phyloP scores from a whole-genome alignment of 2,797 vertebrate genomes.

The Channa striata region DNA sequence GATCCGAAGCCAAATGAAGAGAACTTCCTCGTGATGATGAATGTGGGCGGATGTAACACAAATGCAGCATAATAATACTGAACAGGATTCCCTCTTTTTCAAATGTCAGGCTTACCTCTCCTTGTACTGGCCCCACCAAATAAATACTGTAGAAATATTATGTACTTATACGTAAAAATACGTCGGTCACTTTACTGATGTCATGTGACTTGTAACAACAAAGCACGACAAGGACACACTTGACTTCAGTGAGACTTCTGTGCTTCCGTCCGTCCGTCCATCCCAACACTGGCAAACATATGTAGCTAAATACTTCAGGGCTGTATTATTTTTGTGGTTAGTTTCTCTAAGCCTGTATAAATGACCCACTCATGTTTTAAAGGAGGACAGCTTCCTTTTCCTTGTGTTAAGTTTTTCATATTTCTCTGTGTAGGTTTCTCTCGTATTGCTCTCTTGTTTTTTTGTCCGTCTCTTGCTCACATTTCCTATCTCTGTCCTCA shows the following conservation, averaged over 20 bases:
- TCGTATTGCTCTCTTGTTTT: slow-evolving; percentile 6
- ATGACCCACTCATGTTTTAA: no score
- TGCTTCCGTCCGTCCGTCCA: no score
- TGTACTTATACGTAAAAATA: no score
- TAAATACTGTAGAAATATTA: no score
- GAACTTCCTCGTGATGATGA: slow-evolving; percentile 48
- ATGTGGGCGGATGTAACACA: slow-evolving; percentile 33
- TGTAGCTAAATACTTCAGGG: no score
- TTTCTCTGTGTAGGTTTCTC: slow-evolving; percentile 12
- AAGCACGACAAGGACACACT: no score
- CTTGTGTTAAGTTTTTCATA: background rate
- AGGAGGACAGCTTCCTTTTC: background rate
- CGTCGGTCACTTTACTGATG: no score
- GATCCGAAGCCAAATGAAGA: slow-evolving; percentile 25
- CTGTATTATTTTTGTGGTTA: no score
- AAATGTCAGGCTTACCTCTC: background rate
- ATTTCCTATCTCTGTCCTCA: slow-evolving; percentile 3
- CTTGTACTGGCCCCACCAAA: slow-evolving; percentile 2
- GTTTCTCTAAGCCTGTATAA: no score
- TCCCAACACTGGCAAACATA: no score
- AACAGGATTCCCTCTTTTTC: slow-evolving; percentile 16
- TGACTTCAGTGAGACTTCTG: no score
- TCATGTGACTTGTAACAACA: no score
- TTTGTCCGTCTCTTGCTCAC: slow-evolving; percentile 6
- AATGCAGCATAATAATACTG: slow-evolving; percentile 21